Evolutionary conservation across 2,797 vertebrate species (phyloP).

Genomic region (Denticeps clupeoides): DNA sequence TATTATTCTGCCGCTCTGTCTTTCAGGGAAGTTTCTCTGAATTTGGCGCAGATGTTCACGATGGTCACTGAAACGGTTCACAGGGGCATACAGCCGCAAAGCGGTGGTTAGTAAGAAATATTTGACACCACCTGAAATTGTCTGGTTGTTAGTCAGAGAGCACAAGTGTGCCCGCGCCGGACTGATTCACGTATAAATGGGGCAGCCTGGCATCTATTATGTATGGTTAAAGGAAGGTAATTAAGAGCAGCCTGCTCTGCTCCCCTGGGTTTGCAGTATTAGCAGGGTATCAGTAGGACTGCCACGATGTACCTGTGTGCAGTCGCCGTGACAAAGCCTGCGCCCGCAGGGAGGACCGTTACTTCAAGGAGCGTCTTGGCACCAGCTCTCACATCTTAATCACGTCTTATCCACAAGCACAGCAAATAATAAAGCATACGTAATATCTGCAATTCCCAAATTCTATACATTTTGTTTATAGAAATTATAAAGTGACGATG

Average conservation of each 20-base stretch:
- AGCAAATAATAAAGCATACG: no score
- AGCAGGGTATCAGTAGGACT: conserved; percentile 6
- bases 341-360: conserved; percentile 1
- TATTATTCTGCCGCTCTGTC: no score
- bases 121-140: no score
- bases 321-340: conserved; percentile 17
- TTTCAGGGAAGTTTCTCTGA: no score
- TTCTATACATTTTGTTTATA: no score
- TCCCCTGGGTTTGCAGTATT: conserved; percentile 18
- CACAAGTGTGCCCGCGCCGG: neutral
- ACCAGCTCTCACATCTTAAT: no score
- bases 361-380: neutral
- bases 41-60: no score
- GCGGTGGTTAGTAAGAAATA: no score
- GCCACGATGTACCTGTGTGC: conserved; percentile 25
- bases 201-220: conserved; percentile 7
- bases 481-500: no score
- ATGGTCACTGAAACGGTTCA: no score
- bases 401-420: no score
- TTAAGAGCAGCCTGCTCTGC: conserved; percentile 8
- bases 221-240: conserved; percentile 20
- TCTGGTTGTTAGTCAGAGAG: neutral
- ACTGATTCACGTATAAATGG: neutral
- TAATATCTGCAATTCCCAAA: no score
- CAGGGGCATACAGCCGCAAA: neutral